A percentile compares a stretch with the other conserved stretches of the same genome.
Evolutionary conservation across 2,888 invertebrate genomes (phyloP).

Genomic region (Mystacides longicornis): DNA sequence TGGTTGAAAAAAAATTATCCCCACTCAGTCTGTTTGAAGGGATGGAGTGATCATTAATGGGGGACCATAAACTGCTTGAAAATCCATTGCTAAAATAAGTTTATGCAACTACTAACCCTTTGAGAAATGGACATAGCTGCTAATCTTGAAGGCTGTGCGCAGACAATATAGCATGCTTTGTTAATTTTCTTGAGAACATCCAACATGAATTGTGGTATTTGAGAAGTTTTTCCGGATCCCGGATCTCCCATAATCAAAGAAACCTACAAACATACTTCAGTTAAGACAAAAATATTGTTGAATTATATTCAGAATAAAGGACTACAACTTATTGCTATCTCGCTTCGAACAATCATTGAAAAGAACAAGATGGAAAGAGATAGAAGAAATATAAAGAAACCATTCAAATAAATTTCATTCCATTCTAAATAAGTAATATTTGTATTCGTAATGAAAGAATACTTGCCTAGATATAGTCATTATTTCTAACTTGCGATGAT

Average conservation of each 20-base stretch:
- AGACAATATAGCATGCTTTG: neutral
- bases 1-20: neutral
- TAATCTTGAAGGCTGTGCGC: neutral
- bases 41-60: neutral
- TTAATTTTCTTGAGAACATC: neutral
- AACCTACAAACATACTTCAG: neutral
- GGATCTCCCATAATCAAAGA: neutral
- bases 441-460: no score
- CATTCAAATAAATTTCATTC: no score
- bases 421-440: no score
- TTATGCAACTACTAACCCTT: neutral
- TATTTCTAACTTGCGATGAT: no score
- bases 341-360: no score
- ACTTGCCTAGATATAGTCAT: no score
- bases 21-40: neutral
- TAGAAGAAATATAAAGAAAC: no score
- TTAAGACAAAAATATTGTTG: no score
- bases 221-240: neutral
- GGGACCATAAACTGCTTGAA: neutral
- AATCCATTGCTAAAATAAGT: neutral
- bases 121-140: neutral
- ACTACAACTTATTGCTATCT: no score
- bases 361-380: no score
- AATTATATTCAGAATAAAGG: no score
- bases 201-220: neutral